Evolutionary conservation across 2,113 vertebrate species (phyloP), one percentile per base, ranked within the genome.

Genomic region (Grus americana): DNA sequence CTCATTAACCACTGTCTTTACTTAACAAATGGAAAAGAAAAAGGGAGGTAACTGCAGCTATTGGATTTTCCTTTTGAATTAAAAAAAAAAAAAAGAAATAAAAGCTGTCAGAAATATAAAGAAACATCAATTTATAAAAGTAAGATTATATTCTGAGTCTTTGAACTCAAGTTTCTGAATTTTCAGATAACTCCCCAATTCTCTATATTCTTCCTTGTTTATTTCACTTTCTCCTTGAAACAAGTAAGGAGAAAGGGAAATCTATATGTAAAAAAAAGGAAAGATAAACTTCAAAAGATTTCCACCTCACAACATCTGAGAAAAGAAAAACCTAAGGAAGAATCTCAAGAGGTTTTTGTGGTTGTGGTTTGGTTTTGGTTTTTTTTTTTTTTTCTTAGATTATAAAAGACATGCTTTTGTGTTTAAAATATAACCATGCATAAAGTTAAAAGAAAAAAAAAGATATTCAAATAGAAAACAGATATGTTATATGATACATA

Each of bases 221-320:
- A 82, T 86, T 92, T 76, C 24, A 68, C 29, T 93, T 95, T 90
- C 75, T 85, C 58, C 90, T 94, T 93, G 92, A 94, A 96, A 90
- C 6, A 86, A 55, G 32, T 26, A 38, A 71, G 19, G 47, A 81
- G 46, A 85, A 88, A 79, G 21, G 34, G 30, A 94, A 79, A 90
- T 71, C 78, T 68, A 22, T 85, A 81, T 58, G 24, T 19, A 27
- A 68, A 54, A 66, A 66, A 81, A 59, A 83, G 61, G 46, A 81
- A 91, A 73, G 49, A 55, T 20, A 82, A 89, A 75, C 74, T 90
- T 96, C 74, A 92, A 90, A 95, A 92, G 74, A 68, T 55, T 74
- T 92, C 32, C 6, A 67, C 23, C 76, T 88, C 50, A 68, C 27
- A 86, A 57, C 27, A 90, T 32, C 42, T 79, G 44, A 79, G 79